Evolutionary conservation across 1,140 invertebrate species (phyloP), one percentile per base, ranked within the genome.

Genomic region (Drosophila kurseongensis): DNA sequence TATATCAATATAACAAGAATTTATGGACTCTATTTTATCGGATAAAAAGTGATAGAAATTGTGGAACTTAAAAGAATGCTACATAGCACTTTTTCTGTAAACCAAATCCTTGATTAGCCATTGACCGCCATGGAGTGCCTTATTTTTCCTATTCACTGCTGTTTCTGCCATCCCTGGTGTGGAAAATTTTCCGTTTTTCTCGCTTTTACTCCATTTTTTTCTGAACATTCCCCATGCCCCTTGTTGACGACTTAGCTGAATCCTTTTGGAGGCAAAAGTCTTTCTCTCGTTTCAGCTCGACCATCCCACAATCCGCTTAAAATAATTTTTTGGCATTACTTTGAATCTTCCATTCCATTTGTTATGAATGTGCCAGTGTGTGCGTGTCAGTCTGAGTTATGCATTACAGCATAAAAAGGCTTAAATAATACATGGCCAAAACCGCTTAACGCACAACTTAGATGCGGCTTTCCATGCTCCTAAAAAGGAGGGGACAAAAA

Each of bases 321-420:
- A 88, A 86, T 88, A 68, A 86, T 86, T 86, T 86, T 86, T 86
- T 42, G 82, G 82, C 83, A 86, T 86, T 88, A 86, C 78, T 81
- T 72, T 50, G 78, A 86, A 78, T 75, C 61, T 50, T 29, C 44
- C 44, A 65, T 44, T 59, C 18, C 57, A 51, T 61, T 55, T 48
- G 45, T 27, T 51, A 44, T 13, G 51, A n/a, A 14, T 27, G 51
- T 61, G 41, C 10, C 12, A 29, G 36, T 55, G 27, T 58, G 59
- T 48, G 13, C 12, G 7, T 41, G 35, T 48, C 7, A 71, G 66
- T 54, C 32, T 45, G 47, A 69, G 80, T 83, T 75, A 82, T 69
- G 65, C 59, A 55, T 75, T 59, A 66, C 69, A 67, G 44, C 47
- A 71, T 78, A 71, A 81, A 81, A 75, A 68, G 66, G 69, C 75